A percentile compares a stretch with the other conserved stretches of the same genome.
Evolutionary conservation across 2,113 vertebrate species (phyloP).

Genomic region (Ophthalmolycus amberensis): DNA sequence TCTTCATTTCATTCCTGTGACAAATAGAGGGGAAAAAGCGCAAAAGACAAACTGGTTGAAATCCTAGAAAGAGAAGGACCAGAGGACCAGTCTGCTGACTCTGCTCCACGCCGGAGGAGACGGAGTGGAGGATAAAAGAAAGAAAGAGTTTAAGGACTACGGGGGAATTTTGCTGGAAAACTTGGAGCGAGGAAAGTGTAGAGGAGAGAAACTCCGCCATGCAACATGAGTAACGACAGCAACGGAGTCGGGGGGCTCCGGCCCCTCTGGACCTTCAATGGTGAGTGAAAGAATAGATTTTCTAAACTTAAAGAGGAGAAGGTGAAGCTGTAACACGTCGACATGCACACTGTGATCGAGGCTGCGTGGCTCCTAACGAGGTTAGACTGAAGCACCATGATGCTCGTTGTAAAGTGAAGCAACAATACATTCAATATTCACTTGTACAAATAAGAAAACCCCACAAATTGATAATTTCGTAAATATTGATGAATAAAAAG

Average conservation of each 20-base stretch:
- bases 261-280: conserved; percentile 69
- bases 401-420: not conserved
- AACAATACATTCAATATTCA: not conserved
- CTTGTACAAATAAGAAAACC: not conserved
- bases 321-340: too few relatives aligned
- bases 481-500: not conserved
- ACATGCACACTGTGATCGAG: too few relatives aligned
- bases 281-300: conserved; percentile 54
- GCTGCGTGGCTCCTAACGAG: too few relatives aligned
- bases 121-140: not conserved
- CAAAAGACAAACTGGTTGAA: not conserved
- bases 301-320: not conserved
- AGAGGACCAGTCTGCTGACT: too few relatives aligned
- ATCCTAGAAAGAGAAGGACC: too few relatives aligned
- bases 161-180: conserved; percentile 17
- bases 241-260: conserved; percentile 53
- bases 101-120: not conserved
- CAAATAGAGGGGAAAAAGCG: not conserved
- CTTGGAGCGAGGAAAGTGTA: conserved; percentile 20
- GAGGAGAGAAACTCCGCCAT: conserved; percentile 23
- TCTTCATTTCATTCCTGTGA: not conserved
- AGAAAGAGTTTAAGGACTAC: not conserved
- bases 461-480: too few relatives aligned
- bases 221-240: conserved; percentile 73
- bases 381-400: not conserved